A percentile compares a stretch with the other conserved stretches of the same genome.
Conservation (phyloP, 2,113 vertebrate genomes). For the Nothoprocta perdicaria region DNA sequence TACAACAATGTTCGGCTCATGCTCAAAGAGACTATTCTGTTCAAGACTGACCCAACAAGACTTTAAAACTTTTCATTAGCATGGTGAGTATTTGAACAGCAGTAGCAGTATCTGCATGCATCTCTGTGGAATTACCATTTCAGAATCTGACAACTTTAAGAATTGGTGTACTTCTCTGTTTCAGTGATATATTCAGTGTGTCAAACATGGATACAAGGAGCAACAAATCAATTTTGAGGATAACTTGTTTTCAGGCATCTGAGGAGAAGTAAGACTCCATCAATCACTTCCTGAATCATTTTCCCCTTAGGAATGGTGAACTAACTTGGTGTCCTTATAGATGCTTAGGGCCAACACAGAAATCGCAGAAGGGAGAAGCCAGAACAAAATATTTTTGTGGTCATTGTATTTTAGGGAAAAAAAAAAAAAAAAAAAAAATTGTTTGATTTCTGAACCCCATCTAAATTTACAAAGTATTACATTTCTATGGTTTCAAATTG, state of each 20-base stretch:
- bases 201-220: constrained; percentile 63
- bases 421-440: background rate
- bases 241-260: constrained; percentile 64
- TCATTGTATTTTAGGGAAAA: background rate
- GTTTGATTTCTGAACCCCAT: background rate
- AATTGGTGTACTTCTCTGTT: constrained; percentile 13
- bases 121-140: background rate
- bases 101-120: background rate
- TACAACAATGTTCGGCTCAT: background rate
- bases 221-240: constrained; percentile 64
- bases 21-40: background rate
- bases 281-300: constrained; percentile 52
- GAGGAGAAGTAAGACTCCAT: constrained; percentile 58
- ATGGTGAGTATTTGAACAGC: background rate
- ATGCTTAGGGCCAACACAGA: constrained; percentile 39
- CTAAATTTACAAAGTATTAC: background rate
- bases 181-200: constrained; percentile 4
- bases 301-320: constrained; percentile 54
- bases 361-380: constrained; percentile 45
- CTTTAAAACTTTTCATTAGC: background rate
- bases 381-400: constrained; percentile 19
- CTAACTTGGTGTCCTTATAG: constrained; percentile 56
- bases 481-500: background rate
- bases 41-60: background rate
- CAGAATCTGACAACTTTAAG: constrained; percentile 9